Evolutionary conservation across 2,113 vertebrate species (phyloP).

Genomic region (Plestiodon gilberti): DNA sequence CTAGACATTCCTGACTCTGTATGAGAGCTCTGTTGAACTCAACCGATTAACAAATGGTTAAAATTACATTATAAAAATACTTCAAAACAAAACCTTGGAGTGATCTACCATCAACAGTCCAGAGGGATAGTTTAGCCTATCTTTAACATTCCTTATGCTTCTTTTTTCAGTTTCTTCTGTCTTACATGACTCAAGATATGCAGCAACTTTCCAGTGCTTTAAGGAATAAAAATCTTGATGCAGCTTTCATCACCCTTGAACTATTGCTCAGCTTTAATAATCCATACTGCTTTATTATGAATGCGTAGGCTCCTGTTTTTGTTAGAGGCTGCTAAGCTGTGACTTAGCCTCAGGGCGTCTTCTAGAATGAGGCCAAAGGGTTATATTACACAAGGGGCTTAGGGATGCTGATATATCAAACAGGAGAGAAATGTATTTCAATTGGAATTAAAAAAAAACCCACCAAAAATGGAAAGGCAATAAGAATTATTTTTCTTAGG

Average conservation of each 20-base stretch:
- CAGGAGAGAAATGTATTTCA: constrained; percentile 7
- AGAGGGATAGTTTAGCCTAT: not conserved
- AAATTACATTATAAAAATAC: not conserved
- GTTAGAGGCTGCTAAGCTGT: not conserved
- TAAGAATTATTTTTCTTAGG: constrained; percentile 30
- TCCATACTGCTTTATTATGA: not conserved
- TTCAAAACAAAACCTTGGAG: not conserved
- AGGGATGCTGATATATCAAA: not conserved
- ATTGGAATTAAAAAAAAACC: constrained; percentile 1
- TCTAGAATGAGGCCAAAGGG: not conserved
- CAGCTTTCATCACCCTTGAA: not conserved
- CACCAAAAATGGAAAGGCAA: constrained; percentile 37
- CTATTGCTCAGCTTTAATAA: not conserved
- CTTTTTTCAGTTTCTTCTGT: not conserved
- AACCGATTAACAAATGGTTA: not conserved
- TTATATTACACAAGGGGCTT: constrained; percentile 1
- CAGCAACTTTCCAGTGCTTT: not conserved
- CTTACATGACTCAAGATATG: not conserved
- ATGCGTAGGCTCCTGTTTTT: constrained; percentile 10
- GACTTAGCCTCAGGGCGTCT: not conserved
- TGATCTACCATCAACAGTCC: not conserved
- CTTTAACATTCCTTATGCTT: not conserved
- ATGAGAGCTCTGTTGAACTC: not conserved
- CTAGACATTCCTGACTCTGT: not conserved
- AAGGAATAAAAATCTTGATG: not conserved